phyloP scores from a whole-genome alignment of 2,888 invertebrate species.

The Hoplodrina blanda region DNA sequence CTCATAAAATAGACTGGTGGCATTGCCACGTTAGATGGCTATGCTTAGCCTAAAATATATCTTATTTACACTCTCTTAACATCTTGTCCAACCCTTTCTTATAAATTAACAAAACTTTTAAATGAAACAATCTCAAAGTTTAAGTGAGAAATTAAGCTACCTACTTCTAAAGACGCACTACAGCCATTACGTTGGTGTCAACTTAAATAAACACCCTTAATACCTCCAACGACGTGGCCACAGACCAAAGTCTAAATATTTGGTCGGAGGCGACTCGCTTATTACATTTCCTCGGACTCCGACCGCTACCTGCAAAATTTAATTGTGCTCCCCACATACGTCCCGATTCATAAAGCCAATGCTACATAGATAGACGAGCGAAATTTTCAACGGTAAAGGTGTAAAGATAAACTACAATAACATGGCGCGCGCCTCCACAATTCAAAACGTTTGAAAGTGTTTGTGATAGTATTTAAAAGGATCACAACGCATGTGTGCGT shows the following conservation, averaged over 20 bases:
- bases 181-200: conserved; percentile 47
- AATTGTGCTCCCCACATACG: conserved; percentile 84
- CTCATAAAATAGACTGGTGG: too few relatives aligned
- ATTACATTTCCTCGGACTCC: conserved; percentile 85
- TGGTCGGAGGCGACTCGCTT: conserved; percentile 82
- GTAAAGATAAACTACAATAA: too few relatives aligned
- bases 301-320: conserved; percentile 81
- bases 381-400: conserved; percentile 16
- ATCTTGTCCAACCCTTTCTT: not conserved
- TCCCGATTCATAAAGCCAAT: conserved; percentile 72
- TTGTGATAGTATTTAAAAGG: too few relatives aligned
- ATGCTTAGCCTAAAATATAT: too few relatives aligned
- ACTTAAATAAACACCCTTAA: conserved; percentile 57
- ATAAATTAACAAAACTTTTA: not conserved
- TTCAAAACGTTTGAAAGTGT: too few relatives aligned
- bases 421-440: too few relatives aligned
- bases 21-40: too few relatives aligned
- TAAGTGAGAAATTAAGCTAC: conserved; percentile 1
- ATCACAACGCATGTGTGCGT: too few relatives aligned
- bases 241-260: conserved; percentile 80
- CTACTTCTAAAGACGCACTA: conserved; percentile 11
- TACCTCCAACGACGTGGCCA: conserved; percentile 68
- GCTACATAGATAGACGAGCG: conserved; percentile 32
- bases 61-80: too few relatives aligned
- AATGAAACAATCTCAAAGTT: not conserved